A percentile compares a stretch with the other conserved stretches of the same genome.
Evolutionary conservation across 1,140 invertebrate species (phyloP).

Genomic region (Drosophila varians): DNA sequence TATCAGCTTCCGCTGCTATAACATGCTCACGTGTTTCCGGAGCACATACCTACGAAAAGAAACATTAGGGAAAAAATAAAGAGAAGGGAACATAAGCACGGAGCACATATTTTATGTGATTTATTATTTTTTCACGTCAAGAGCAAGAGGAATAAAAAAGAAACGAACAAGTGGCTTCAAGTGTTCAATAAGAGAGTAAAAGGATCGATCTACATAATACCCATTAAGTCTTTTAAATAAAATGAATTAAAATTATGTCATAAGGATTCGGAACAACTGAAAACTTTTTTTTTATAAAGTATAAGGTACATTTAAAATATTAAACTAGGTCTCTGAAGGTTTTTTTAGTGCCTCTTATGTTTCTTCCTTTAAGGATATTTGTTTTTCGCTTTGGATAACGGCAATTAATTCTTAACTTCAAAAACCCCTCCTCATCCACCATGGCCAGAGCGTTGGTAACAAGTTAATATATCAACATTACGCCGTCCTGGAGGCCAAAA

Average conservation of each 20-base stretch:
- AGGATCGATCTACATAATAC: neutral
- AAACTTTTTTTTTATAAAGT: no score
- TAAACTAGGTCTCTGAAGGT: no score
- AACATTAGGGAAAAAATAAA: constrained; percentile 45
- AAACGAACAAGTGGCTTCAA: constrained; percentile 6
- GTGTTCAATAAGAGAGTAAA: neutral
- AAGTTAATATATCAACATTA: constrained; percentile 62
- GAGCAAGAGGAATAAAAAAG: neutral
- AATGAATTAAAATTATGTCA: no score
- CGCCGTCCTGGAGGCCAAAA: constrained; percentile 29
- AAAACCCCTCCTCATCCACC: neutral
- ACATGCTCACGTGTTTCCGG: constrained; percentile 77
- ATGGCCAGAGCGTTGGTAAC: constrained; percentile 26
- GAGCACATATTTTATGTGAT: constrained; percentile 54
- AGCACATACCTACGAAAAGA: constrained; percentile 10
- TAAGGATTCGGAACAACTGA: no score
- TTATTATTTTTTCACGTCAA: constrained; percentile 37
- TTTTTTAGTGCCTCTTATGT: neutral
- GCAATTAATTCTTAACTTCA: constrained; percentile 59
- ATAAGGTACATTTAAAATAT: no score
- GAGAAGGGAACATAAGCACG: constrained; percentile 3
- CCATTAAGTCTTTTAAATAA: no score
- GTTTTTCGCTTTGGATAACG: neutral
- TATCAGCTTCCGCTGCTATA: constrained; percentile 76
- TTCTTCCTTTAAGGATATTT: neutral